Evolutionary conservation across 2,113 vertebrate genomes (phyloP).

Genomic region (Myrmophylax atrothorax): DNA sequence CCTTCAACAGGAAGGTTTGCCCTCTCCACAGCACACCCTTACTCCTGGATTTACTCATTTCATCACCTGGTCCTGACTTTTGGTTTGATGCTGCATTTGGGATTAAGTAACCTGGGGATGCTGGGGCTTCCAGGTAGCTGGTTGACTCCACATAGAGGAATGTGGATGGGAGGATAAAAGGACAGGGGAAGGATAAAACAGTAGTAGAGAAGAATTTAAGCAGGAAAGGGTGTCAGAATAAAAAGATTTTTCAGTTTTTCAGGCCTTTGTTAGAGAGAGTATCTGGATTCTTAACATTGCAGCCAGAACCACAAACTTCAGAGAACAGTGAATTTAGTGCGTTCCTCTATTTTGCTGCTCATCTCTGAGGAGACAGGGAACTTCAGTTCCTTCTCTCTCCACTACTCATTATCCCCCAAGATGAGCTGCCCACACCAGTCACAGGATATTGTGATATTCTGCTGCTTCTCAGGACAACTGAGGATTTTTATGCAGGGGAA

Average conservation of each 20-base stretch:
- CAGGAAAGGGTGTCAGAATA: background rate
- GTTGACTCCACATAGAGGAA: background rate
- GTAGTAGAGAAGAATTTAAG: background rate
- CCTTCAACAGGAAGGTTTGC: background rate
- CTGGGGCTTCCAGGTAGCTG: background rate
- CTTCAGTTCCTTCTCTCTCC: background rate
- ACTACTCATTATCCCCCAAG: background rate
- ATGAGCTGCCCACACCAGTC: background rate
- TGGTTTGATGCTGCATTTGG: background rate
- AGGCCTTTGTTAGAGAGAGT: background rate
- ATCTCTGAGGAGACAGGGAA: background rate
- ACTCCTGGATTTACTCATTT: background rate
- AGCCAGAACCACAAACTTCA: background rate
- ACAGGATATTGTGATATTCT: background rate
- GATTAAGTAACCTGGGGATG: background rate
- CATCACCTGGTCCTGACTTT: accelerated
- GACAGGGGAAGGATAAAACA: background rate
- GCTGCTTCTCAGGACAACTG: background rate
- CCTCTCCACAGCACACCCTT: background rate
- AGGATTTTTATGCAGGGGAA: background rate
- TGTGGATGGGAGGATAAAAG: background rate
- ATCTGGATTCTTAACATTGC: background rate
- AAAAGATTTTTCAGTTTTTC: background rate
- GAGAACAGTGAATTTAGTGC: background rate
- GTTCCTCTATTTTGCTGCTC: background rate